Evolutionary conservation across 64 coral and sea anemone genomes (phyloP), one percentile per base, ranked within the genome.

Genomic region (Platygyra sinensis): DNA sequence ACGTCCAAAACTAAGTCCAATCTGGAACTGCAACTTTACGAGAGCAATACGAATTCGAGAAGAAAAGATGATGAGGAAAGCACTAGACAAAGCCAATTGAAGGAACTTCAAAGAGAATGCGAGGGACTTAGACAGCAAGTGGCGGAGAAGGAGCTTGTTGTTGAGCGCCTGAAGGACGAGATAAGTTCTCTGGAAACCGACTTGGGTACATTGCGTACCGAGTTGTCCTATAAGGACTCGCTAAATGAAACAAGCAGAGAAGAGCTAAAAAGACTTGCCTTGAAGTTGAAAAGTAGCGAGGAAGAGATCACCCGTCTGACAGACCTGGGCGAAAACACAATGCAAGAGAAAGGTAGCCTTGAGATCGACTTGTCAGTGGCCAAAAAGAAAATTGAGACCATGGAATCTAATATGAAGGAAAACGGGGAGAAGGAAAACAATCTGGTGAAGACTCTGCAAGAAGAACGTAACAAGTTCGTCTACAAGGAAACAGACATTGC

Each of bases 281-380:
- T 72, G 36, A 85, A 72, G 39, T 38, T 85, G 10, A 69, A 85
- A 24, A 85, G 38, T 4, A 71, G 24, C 24, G 81, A 85, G 24
- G 81, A 85, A 24, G 81, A 85, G 71, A 85, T 85, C 36, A 85
- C 5, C 13, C 81, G 81, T 6, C 62, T 85, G 10, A 29, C 63
- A 85, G 63, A 85, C 6, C 12, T 72, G 22, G 49, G 81, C 17
- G 81, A 85, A 52, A 85, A 85, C 20, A 64, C 63, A 27, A 24
- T 72, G 12, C 33, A 51, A 85, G 38, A 85, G 31, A 85, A 85
- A 85, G 81, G 36, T 50, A 51, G 38, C 10, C 81, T 85, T 51
- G 81, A 85, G 36, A 85, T 85, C 5, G 81, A 85, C 31, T 71
- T 85, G 39, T 85, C 81, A 25, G 63, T 85, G 38, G 81, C 81